These are phyloP conservation scores for Sebastes steindachneri DNA, from an alignment of 2,797 vertebrate genomes.

Conservation along the genomic window DNA sequence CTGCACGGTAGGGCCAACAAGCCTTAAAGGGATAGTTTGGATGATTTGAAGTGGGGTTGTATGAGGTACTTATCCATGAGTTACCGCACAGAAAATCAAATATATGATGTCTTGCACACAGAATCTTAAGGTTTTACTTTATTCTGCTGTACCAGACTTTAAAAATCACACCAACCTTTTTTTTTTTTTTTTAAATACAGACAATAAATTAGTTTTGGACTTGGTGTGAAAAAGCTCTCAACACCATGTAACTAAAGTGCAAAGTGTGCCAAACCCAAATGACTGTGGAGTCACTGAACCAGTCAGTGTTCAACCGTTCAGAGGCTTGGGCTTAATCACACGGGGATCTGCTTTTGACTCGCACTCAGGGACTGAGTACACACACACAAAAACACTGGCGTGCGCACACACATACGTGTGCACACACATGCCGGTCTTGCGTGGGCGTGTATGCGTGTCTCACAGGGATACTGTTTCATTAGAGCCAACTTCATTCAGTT, in stretches of 20 bases:
- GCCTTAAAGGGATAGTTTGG: no score
- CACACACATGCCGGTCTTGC: constrained; percentile 26
- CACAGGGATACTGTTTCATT: constrained; percentile 76
- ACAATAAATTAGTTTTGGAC: neutral
- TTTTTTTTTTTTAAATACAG: neutral
- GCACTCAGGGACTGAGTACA: constrained; percentile 20
- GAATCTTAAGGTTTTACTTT: neutral
- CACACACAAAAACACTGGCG: neutral
- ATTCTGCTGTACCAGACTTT: neutral
- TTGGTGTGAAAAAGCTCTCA: neutral
- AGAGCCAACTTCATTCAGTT: constrained; percentile 76
- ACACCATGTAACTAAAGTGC: constrained; percentile 1
- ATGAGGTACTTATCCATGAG: no score
- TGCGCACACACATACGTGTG: neutral
- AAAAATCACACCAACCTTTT: neutral
- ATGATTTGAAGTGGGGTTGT: no score
- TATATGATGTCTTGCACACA: neutral
- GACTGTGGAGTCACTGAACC: constrained; percentile 25
- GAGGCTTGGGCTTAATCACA: constrained; percentile 17
- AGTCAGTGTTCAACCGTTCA: constrained; percentile 13
- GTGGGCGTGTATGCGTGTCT: constrained; percentile 71
- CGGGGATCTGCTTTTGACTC: constrained; percentile 38
- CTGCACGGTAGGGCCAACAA: no score
- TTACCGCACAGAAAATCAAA: no score
- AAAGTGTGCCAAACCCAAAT: constrained; percentile 3